phyloP scores from a whole-genome alignment of 2,888 invertebrate genomes.

The Schizotus pectinicornis region DNA sequence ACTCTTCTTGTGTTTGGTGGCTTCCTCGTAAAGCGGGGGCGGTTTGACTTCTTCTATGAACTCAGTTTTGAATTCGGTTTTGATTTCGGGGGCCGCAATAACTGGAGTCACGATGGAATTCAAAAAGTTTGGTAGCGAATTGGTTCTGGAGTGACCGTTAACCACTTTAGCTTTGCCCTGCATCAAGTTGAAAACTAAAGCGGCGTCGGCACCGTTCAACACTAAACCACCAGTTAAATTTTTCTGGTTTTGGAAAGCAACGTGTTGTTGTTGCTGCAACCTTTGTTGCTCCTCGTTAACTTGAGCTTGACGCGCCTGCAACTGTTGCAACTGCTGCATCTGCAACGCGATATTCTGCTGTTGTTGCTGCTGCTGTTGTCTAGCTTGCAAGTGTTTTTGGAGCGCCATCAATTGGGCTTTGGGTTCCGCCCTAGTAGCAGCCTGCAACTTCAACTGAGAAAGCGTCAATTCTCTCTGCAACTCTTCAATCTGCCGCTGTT shows the following conservation, averaged over 20 bases:
- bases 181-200: slow-evolving; percentile 62
- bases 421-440: slow-evolving; percentile 59
- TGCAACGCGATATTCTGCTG: slow-evolving; percentile 64
- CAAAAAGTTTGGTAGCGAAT: slow-evolving; percentile 67
- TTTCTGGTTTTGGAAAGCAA: slow-evolving; percentile 58
- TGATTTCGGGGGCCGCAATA: too few relatives aligned
- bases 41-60: slow-evolving; percentile 59
- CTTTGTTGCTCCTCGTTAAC: slow-evolving; percentile 58
- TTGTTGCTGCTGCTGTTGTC: slow-evolving; percentile 62
- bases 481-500: slow-evolving; percentile 87
- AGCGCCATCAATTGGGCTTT: slow-evolving; percentile 53
- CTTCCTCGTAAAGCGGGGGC: slow-evolving; percentile 77
- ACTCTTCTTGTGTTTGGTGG: slow-evolving; percentile 66
- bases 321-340: slow-evolving; percentile 67
- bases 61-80: slow-evolving; percentile 43
- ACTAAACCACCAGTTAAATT: slow-evolving; percentile 63
- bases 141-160: slow-evolving; percentile 62
- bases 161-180: slow-evolving; percentile 60
- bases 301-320: slow-evolving; percentile 62
- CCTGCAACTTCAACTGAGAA: slow-evolving; percentile 78
- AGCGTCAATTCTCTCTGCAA: slow-evolving; percentile 81
- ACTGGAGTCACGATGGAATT: slow-evolving; percentile 34
- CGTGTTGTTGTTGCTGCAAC: slow-evolving; percentile 61
- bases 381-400: slow-evolving; percentile 54
- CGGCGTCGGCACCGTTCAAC: slow-evolving; percentile 67